phyloP scores from a whole-genome alignment of 2,113 vertebrate species.

The Grammomys dolichurus region DNA sequence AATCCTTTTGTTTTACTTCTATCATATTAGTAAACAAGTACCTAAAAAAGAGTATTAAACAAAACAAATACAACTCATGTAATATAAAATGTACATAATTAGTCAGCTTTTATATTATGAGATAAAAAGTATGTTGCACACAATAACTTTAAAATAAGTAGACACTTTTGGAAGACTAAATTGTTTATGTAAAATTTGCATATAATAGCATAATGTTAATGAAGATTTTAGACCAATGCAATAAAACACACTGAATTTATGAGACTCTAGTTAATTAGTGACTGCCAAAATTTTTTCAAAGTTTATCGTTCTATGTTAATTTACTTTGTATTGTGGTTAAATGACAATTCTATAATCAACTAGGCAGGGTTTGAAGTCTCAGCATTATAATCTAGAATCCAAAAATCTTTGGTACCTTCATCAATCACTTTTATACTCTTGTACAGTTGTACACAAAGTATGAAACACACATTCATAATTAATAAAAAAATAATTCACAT shows the following conservation, averaged over 20 bases:
- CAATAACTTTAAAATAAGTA: background rate
- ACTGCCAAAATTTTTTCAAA: background rate
- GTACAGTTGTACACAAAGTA: background rate
- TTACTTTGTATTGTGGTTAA: background rate
- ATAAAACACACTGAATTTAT: background rate
- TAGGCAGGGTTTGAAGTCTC: background rate
- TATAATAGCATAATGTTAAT: background rate
- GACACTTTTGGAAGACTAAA: background rate
- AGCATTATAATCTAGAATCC: background rate
- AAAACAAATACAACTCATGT: background rate
- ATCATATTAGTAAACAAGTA: background rate
- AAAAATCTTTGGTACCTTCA: background rate
- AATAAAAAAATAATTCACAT: background rate
- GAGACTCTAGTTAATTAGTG: background rate
- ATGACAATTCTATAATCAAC: conserved; percentile 14
- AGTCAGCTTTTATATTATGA: background rate
- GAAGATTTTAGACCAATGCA: background rate
- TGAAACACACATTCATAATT: background rate
- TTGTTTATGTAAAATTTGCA: background rate
- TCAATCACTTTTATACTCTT: background rate
- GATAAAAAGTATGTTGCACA: background rate
- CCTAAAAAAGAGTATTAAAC: background rate
- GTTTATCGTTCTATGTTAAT: conserved; percentile 19
- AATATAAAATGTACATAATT: conserved; percentile 1
- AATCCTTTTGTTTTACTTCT: background rate